phyloP scores from a whole-genome alignment of 2,113 vertebrate genomes.

The Steatornis caripensis region DNA sequence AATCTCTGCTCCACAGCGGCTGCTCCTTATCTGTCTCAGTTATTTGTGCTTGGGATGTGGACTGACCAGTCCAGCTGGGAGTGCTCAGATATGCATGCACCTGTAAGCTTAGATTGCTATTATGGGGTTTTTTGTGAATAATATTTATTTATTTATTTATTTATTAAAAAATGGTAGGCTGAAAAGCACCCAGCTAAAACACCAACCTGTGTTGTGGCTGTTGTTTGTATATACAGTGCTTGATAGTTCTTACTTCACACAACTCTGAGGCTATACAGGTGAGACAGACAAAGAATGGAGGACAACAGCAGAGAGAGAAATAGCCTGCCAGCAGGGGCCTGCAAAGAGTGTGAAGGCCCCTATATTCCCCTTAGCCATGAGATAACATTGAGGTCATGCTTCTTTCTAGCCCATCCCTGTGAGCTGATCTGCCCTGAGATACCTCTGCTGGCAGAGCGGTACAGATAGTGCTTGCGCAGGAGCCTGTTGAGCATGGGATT shows the following conservation, averaged over 20 bases:
- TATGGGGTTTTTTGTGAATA: fast-evolving
- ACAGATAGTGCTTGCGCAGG: not conserved
- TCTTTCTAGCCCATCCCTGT: not conserved
- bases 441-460: not conserved
- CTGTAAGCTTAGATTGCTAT: not conserved
- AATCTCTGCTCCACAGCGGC: not conserved
- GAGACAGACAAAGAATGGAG: not conserved
- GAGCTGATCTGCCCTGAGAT: not conserved
- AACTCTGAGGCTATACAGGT: not conserved
- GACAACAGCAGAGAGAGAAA: not conserved
- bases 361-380: not conserved
- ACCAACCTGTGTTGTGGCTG: not conserved
- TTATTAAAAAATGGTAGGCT: not conserved
- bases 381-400: not conserved
- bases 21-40: slow-evolving; percentile 2
- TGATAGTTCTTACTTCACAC: not conserved
- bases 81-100: not conserved
- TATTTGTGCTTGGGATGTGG: not conserved
- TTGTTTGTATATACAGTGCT: not conserved
- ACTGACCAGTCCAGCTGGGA: not conserved
- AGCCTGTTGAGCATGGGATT: not conserved
- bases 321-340: not conserved
- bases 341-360: not conserved
- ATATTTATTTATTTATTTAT: not conserved
- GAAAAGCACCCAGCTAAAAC: not conserved